Base-by-base conservation (phyloP, 2,113 vertebrate species). In the Danionella cerebrum region DNA sequence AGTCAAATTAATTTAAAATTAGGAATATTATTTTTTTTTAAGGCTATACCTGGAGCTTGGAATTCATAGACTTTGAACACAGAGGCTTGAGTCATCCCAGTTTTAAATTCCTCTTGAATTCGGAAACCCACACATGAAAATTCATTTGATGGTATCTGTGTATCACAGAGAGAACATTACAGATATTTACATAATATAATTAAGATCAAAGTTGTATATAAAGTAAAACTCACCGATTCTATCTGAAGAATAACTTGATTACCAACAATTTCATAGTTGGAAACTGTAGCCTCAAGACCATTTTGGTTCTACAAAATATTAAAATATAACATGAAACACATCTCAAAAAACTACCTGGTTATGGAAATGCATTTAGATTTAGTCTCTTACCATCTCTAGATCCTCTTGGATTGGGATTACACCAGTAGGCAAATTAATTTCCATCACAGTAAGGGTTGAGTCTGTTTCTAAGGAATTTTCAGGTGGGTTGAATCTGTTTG, bases 361-460 rank as follows among this genome's bases (percentile, higher is more conserved):
- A 19, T 36, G 12, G 2, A 19, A 19, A 51, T 27, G 8, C 10
- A 18, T 13, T 22, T 10, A 24, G 11, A n/a, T 38, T 39, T 38
- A 14, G n/a, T 13, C 1, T 21, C 59, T 77, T 84, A 92, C 94
- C 80, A 78, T 83, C 53, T 72, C 64, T 70, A 98, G 86, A 41
- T 97, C 94, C 11, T 94, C 89, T 54, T 85, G 59, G 24, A 89
- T 70, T 2, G 89, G 85, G 1, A 69, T 79, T 58, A 97, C 66
- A 13, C 94, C 93, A 6, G 90, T 94, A 1, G 91, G 89, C 78
- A 98, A 77, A 48, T 90, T 75, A 58, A 98, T 94, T 73, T 94
- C 91, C 90, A 98, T 93, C 57, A 96, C 92, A 0, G 90, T 86
- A 16, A 91, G 90, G 18, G 84, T 79, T 35, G 94, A 92, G 3